Evolutionary conservation across 1,140 invertebrate genomes (phyloP), one percentile per base, ranked within the genome.

Genomic region (Magallana ariakensis): DNA sequence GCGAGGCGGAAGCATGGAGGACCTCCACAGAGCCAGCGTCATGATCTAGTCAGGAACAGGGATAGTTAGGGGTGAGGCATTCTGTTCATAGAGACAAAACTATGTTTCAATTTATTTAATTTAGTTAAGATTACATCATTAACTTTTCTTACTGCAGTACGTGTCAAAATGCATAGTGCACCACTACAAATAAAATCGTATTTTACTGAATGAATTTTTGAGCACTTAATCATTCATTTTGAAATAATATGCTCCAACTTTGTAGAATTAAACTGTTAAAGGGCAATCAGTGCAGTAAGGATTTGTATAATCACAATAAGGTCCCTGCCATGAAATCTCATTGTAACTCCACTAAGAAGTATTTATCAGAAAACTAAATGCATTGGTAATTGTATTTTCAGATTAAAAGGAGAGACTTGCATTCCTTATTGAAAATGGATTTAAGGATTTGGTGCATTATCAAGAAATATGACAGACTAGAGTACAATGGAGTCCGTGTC

Each of bases 1-100:
- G 1, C 58, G 86, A 7, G 86, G 86, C 0, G 86, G 86, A 16
- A 87, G 86, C 22, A 80, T 81, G 60, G 86, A 87, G 53, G 86
- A 87, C 53, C 19, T 87, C 7, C 86, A 83, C 57, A 80, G 66
- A 53, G 62, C 46, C 46, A 87, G 86, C 19, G 83, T 83, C 9
- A 70, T 70, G 81, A 87, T 87, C 62, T 83, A 83, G 60, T 82
- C 15, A 82, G 8, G n/a, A 15, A n/a, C 8, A 80, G 70, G 46
- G 19, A n/a, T 56, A 46, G 2, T 80, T 5, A 82, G n/a, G 54
- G 80, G 80, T 82, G n/a, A 54, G 46, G 53, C 10, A 19, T 16
- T 1, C 0, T 1, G 1, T 19, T 16, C 60, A 62, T 62, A 1
- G 19, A 62, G 19, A 16, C 0, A 19, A 62, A 46, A 46, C 5